Conservation (phyloP, 1,140 invertebrate genomes). For the Thrips palmi region DNA sequence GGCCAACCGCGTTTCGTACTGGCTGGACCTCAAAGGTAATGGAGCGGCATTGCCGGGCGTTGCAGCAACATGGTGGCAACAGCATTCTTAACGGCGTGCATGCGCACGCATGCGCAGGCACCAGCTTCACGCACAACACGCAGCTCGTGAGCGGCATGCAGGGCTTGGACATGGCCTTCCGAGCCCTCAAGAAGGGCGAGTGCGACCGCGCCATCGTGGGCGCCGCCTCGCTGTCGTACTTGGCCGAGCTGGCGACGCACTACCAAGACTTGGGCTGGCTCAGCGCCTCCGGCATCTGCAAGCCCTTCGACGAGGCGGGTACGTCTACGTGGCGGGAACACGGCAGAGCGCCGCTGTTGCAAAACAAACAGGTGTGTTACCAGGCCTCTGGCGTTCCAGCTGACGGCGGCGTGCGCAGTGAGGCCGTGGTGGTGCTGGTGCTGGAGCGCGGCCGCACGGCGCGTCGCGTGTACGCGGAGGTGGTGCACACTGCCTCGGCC, state of each 20-base stretch:
- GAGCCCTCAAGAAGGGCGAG: conserved; percentile 37
- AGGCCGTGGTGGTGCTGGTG: conserved; percentile 31
- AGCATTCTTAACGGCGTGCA: background rate
- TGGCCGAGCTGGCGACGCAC: conserved; percentile 40
- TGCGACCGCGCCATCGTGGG: conserved; percentile 53
- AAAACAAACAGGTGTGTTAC: no score
- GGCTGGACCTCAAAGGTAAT: conserved; percentile 39
- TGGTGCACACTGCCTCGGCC: no score
- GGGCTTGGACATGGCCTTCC: conserved; percentile 39
- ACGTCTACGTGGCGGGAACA: no score
- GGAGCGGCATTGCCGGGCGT: background rate
- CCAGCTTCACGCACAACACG: conserved; percentile 48
- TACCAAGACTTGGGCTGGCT: conserved; percentile 38
- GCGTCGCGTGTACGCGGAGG: conserved; percentile 34
- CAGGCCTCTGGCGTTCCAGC: no score
- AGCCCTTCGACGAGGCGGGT: no score
- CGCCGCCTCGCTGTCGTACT: conserved; percentile 38
- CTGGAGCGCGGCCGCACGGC: conserved; percentile 29
- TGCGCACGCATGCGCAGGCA: conserved; percentile 27
- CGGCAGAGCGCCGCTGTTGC: no score
- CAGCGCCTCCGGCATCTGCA: no score
- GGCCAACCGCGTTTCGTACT: conserved; percentile 43
- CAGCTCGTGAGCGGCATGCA: conserved; percentile 50
- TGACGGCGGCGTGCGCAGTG: conserved; percentile 38
- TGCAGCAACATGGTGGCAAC: background rate